Conservation (phyloP, 2,888 invertebrate genomes). For the Seira ritae region DNA sequence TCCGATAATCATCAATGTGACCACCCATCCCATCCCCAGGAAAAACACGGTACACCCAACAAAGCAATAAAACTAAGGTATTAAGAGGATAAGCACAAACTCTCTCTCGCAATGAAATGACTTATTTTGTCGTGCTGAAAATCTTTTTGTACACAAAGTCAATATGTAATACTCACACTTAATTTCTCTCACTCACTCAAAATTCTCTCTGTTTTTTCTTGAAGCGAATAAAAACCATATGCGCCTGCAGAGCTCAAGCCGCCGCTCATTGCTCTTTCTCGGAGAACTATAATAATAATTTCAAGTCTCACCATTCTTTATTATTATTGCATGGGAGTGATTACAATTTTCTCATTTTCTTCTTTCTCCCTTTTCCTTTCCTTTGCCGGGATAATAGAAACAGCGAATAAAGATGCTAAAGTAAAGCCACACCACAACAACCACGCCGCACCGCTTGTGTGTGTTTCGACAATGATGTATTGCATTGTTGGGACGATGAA, state of each 20-base stretch:
- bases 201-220: not conserved
- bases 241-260: no score
- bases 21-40: slow-evolving; percentile 71
- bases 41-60: slow-evolving; percentile 48
- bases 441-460: no score
- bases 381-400: not conserved
- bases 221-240: not conserved
- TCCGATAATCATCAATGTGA: slow-evolving; percentile 68
- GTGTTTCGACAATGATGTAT: not conserved
- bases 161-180: not conserved
- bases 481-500: not conserved
- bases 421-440: not conserved
- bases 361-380: not conserved
- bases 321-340: no score
- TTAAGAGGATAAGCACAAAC: not conserved
- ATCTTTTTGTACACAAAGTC: no score
- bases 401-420: not conserved
- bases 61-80: not conserved
- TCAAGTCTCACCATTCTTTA: no score
- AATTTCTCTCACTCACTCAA: not conserved
- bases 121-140: not conserved
- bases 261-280: no score
- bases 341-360: not conserved
- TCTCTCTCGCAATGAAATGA: no score
- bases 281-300: no score